Conservation (phyloP, 2,888 invertebrate genomes). For the Capitulum mitella region DNA sequence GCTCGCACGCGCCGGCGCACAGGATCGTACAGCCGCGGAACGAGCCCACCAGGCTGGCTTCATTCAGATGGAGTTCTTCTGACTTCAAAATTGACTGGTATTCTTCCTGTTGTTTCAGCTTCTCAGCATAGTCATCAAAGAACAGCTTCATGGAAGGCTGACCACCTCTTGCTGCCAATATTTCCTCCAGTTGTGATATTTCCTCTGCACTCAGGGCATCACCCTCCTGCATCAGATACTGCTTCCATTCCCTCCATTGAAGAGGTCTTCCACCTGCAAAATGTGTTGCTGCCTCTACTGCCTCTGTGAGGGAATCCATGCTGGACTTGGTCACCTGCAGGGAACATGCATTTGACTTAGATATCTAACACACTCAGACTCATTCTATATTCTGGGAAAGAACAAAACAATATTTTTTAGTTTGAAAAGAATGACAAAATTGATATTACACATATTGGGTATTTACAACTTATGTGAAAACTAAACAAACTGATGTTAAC, state of each 20-base stretch:
- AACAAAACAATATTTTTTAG: no score
- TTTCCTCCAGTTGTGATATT: not conserved
- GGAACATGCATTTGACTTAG: no score
- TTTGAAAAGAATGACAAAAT: no score
- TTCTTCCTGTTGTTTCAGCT: not conserved
- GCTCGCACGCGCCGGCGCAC: not conserved
- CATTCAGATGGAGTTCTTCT: not conserved
- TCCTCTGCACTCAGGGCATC: not conserved
- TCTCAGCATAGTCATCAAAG: not conserved
- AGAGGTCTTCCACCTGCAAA: not conserved
- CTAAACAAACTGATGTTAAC: no score
- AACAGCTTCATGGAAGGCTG: constrained; percentile 12
- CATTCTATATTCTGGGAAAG: no score
- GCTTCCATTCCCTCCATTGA: constrained; percentile 5
- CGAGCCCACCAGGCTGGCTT: no score
- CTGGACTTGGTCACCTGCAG: no score
- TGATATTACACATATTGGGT: no score
- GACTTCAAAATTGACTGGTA: not conserved
- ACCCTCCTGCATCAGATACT: constrained; percentile 5
- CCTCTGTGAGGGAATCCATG: not conserved
- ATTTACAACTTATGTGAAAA: no score
- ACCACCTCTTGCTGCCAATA: not conserved
- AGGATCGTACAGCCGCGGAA: not conserved
- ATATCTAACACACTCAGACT: no score
- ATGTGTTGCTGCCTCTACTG: not conserved